Evolutionary conservation across 2,888 invertebrate species (phyloP).

Genomic region (Myathropa florea): DNA sequence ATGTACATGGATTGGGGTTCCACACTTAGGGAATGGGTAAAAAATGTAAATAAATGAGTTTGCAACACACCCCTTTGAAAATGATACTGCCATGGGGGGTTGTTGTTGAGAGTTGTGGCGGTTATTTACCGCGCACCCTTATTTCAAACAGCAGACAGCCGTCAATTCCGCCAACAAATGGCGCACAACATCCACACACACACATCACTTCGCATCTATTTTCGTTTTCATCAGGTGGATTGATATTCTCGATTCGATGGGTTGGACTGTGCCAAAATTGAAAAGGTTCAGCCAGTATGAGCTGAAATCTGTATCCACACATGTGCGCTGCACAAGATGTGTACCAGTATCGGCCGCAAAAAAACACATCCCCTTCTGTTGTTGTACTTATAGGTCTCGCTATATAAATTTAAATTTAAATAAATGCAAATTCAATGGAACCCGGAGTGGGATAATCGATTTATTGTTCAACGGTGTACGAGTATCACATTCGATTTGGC

Average conservation of each 20-base stretch:
- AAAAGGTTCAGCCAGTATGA: conserved; percentile 58
- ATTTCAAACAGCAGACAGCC: conserved; percentile 66
- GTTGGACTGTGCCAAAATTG: conserved; percentile 61
- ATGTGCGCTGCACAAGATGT: conserved; percentile 44
- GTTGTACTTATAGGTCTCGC: conserved; percentile 52
- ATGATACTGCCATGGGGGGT: conserved; percentile 44
- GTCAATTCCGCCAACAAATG: conserved; percentile 70
- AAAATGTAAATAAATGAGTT: conserved; percentile 68
- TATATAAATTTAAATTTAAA: conserved; percentile 71
- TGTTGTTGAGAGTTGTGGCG: conserved; percentile 23
- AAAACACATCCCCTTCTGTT: conserved; percentile 44
- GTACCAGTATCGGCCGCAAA: conserved; percentile 50
- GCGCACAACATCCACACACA: conserved; percentile 45
- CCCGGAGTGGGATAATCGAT: conserved; percentile 64
- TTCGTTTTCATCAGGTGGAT: conserved; percentile 74
- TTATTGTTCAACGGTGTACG: conserved; percentile 57
- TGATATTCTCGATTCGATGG: conserved; percentile 70
- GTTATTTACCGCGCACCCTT: conserved; percentile 68
- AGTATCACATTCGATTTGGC: conserved; percentile 40
- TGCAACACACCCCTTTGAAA: conserved; percentile 56
- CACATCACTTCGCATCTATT: conserved; percentile 72
- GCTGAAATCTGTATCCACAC: conserved; percentile 24
- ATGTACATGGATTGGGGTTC: conserved; percentile 20
- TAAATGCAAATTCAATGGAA: conserved; percentile 68
- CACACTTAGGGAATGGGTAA: conserved; percentile 33